phyloP scores from a whole-genome alignment of 2,113 vertebrate genomes.

The Calypte anna region DNA sequence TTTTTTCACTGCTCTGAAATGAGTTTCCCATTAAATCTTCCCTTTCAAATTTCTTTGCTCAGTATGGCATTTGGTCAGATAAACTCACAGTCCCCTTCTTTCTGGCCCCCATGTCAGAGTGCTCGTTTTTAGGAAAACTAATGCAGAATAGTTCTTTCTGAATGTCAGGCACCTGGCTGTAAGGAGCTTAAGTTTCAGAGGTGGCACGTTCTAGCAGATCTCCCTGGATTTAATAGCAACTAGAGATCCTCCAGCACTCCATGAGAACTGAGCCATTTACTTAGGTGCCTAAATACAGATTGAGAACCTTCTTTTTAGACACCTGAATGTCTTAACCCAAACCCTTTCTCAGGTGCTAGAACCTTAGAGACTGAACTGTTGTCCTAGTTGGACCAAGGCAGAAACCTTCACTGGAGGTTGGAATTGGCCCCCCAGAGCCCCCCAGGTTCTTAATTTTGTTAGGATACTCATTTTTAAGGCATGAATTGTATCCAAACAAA shows the following conservation, averaged over 20 bases:
- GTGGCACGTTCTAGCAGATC: not conserved
- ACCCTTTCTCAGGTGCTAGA: not conserved
- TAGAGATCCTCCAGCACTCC: not conserved
- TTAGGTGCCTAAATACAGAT: not conserved
- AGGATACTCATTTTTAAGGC: not conserved
- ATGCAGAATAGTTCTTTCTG: not conserved
- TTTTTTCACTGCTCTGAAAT: not conserved
- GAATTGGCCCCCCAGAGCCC: not conserved
- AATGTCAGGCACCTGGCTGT: not conserved
- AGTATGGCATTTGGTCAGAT: not conserved
- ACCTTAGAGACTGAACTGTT: not conserved
- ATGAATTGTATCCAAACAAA: not conserved
- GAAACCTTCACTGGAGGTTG: not conserved
- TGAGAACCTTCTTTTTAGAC: not conserved
- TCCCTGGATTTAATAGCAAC: not conserved
- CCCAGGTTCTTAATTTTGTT: not conserved
- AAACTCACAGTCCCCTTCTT: not conserved
- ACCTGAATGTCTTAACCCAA: not conserved
- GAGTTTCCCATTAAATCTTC: not conserved
- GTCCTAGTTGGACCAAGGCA: not conserved
- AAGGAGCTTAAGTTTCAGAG: not conserved
- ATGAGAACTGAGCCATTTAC: not conserved
- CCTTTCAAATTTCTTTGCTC: not conserved
- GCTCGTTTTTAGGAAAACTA: not conserved
- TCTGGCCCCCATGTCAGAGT: not conserved